A percentile compares a stretch with the other conserved stretches of the same genome.
phyloP scores from a whole-genome alignment of 1,140 invertebrate species.

The Bathynomus jamesi region DNA sequence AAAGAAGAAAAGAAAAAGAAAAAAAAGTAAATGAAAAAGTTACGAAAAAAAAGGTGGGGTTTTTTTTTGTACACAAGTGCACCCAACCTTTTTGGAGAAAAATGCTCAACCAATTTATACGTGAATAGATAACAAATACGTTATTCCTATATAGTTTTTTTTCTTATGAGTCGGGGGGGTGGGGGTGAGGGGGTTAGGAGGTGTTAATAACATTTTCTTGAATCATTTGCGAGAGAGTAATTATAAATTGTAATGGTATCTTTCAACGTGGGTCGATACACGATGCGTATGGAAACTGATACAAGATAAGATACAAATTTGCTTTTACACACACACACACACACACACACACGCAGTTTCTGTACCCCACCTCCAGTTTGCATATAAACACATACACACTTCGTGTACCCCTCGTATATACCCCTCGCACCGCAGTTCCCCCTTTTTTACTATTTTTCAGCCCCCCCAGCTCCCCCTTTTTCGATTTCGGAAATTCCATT shows the following conservation, averaged over 20 bases:
- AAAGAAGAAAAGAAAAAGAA: neutral
- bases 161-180: no score
- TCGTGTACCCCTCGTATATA: neutral
- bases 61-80: neutral
- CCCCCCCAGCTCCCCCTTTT: neutral
- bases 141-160: no score
- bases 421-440: neutral
- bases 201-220: no score
- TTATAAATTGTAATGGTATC: no score
- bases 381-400: neutral
- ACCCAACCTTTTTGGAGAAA: no score
- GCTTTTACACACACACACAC: neutral
- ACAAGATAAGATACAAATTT: neutral
- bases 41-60: neutral
- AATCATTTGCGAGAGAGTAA: no score
- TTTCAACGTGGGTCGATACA: no score
- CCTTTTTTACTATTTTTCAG: neutral
- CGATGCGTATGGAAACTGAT: neutral
- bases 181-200: no score
- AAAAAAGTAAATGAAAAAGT: neutral
- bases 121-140: no score
- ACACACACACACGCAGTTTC: neutral
- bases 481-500: neutral
- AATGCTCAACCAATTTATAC: no score
- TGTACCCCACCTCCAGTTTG: neutral